Percentiles rank a stretch among this genome's conserved stretches.
phyloP scores from a whole-genome alignment of 2,797 vertebrate genomes.

The Leontopithecus rosalia region DNA sequence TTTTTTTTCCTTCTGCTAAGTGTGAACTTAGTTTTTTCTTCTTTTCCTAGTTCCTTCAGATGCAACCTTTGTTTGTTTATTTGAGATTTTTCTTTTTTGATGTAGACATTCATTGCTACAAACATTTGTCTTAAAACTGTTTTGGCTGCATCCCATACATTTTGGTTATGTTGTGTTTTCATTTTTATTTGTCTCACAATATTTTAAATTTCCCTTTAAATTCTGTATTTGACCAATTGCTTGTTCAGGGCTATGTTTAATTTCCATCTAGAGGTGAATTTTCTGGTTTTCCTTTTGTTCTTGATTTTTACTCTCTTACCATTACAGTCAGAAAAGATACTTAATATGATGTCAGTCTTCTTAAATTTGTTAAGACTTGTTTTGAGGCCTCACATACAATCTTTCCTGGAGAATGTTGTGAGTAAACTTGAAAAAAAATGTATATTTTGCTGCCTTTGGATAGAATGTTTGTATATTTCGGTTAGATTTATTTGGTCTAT shows the following conservation, averaged over 20 bases:
- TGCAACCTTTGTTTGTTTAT: neutral
- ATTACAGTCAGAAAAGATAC: neutral
- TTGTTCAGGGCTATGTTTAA: neutral
- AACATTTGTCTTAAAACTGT: neutral
- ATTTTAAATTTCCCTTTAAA: neutral
- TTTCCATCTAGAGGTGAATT: neutral
- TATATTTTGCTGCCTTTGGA: neutral
- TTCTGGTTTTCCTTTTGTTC: neutral
- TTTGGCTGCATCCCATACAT: neutral
- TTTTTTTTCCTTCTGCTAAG: neutral
- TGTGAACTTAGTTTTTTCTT: neutral
- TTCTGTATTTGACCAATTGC: neutral
- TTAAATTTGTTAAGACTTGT: neutral
- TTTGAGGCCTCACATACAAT: neutral
- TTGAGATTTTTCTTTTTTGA: neutral
- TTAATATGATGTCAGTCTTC: neutral
- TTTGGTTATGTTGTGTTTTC: neutral
- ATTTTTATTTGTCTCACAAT: neutral
- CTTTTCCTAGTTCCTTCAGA: neutral
- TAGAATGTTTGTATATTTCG: neutral
- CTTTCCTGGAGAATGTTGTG: neutral
- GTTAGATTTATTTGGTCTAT: neutral
- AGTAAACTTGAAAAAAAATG: neutral
- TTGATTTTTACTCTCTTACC: neutral
- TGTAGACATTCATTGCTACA: neutral